Evolutionary conservation across 1,140 invertebrate species (phyloP), one percentile per base, ranked within the genome.

Genomic region (Oreohelix idahoensis): DNA sequence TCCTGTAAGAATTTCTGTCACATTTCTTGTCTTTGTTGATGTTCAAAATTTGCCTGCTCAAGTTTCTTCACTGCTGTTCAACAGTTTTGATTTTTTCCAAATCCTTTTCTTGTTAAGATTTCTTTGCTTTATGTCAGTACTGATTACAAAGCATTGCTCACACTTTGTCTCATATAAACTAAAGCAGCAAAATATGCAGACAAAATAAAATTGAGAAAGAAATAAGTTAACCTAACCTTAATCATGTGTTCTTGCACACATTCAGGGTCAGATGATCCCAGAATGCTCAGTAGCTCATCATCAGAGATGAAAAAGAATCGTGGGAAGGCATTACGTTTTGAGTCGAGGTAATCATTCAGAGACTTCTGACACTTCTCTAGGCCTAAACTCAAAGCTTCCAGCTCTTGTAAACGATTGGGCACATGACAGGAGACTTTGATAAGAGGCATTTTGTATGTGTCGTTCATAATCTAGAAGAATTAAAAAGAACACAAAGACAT

Each of bases 261-360:
- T 75, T 93, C 93, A 32, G 95, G 95, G 83, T 96, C 95, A 87
- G 95, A 96, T 88, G 95, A 97, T 39, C 97, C 97, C n/a, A 98
- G 93, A 87, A 98, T 97, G 49, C 95, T 96, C 20, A 98, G 93
- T 79, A 98, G 91, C 92, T 98, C 97, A 90, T 98, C 97, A 83
- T 97, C 97, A 13, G 97, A 97, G 85, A 98, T 96, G 90, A 98
- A 98, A 93, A 96, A 97, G 92, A 98, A 98, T 87, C 97, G 92
- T 45, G 97, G 96, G 90, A 98, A 98, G 77, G 96, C 94, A 83
- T 96, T 95, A 84, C 97, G 93, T 92, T 98, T 98, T 0, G 95
- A 95, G 89, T 97, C 96, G 75, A 98, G 93, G 92, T 98, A 98
- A 88, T 97, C 96, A 87, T 96, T 96, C 66, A 98, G 93, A 0